Base-by-base conservation (phyloP, 2,113 vertebrate genomes). In the Nasalis larvatus region DNA sequence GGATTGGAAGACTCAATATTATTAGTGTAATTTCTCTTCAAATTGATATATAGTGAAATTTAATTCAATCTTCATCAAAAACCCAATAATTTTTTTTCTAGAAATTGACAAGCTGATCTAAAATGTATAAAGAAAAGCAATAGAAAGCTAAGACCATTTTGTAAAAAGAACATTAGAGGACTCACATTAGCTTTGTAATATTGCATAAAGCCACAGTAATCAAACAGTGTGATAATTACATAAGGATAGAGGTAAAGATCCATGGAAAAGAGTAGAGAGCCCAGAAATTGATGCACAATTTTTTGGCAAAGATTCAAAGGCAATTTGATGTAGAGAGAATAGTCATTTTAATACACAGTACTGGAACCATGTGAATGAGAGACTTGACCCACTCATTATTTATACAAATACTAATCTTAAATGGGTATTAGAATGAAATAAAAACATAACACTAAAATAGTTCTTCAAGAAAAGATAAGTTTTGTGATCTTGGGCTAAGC, bases 401-500 rank as follows among this genome's bases (percentile, higher is more conserved):
- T 47, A 47, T 95, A 42, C 1, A 76, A 90, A 69, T 86, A 58
- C 54, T 78, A 88, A 77, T 77, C 78, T 95, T 95, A 92, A 78
- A 30, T 68, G 45, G 27, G 18, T 86, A 20, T 68, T 37, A 42
- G 63, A 80, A 78, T 13, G 85, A 93, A 89, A 83, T n/a, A 17
- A 84, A 92, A 74, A 85, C 5, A 11, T 84, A 85, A n/a, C 54
- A 52, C 20, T 89, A 30, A 92, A 87, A 86, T 76, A 76, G 37
- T 82, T 94, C 54, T 83, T 88, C 32, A 91, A 86, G 56, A 47
- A 92, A 95, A 58, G 16, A 20, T 37, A 84, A 93, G 60, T 83
- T 78, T 81, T 66, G 27, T 76, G n/a, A 63, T 49, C 17, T 52
- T 69, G 37, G 14, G 20, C 52, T 35, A 40, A 25, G 4, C 40